Base-by-base conservation (phyloP, 2,797 vertebrate genomes). In the Graptemys geographica region DNA sequence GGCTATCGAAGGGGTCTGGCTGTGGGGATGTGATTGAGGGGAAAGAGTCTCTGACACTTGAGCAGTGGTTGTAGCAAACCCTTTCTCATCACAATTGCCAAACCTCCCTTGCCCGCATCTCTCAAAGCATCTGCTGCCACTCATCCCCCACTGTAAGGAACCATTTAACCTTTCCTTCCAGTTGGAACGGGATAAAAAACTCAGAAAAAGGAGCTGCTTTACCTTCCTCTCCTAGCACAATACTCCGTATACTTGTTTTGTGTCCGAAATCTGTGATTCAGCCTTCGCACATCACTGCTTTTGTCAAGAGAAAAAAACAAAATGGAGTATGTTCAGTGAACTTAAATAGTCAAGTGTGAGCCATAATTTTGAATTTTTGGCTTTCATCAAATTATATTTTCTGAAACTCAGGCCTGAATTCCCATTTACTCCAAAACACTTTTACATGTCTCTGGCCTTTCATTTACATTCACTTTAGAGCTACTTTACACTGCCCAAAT, bases 381-480 rank as follows among this genome's bases (percentile, higher is more conserved):
- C 87, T 87, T 72, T n/a, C 7, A 82, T 47, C 44, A 84, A 19
- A 47, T 94, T 81, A 7, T 21, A 53, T 56, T 81, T 87, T 10
- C 19, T 92, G 33, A 88, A 52, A 95, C 90, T 93, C 90, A 65
- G 72, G 2, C 1, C 27, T 79, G 1, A 1, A 21, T 33, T 90
- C 85, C 47, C 69, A 33, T 0, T 0, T 18, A 49, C 52, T 69
- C 44, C 19, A 23, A 16, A 37, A 3, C 19, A 83, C 15, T 83
- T 88, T 8, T 16, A 31, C 4, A 5, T 5, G 1, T 25, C 53
- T 86, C 41, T 83, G 25, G 2, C 2, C n/a, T 88, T 83, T 72
- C 47, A 79, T 23, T 2, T 41, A 1, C 25, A 3, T 5, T 21
- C 85, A 83, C 5, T 88, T 86, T 82, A 19, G 5, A 56, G 44